Evolutionary conservation across 2,888 invertebrate genomes (phyloP), one percentile per base, ranked within the genome.

Genomic region (Oligia latruncula): DNA sequence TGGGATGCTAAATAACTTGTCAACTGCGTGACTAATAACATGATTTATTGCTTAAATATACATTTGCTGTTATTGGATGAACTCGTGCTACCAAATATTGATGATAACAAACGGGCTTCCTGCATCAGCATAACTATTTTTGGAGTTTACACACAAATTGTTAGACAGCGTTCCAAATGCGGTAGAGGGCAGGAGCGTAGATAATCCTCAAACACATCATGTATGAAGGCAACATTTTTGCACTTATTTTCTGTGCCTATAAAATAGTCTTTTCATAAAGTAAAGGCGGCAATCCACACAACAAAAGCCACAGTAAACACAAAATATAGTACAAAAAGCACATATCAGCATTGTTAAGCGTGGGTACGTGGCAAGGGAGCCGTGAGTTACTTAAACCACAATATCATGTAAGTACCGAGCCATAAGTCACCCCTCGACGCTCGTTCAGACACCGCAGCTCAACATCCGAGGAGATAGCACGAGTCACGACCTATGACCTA

Each of bases 401-500:
- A 86, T 89, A 89, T 70, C 71, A 74, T 52, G 75, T 83, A 84
- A 90, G 90, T 85, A 86, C 80, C 58, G 66, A 72, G 70, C 77
- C 81, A 75, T 85, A 87, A 88, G 77, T 84, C 71, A 78, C 52
- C 90, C 87, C 87, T 68, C 60, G 90, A 86, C 82, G 81, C 74
- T 84, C 81, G 80, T 86, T 83, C 78, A 78, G 82, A 79, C 72
- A 75, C 89, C 77, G 74, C 85, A 84, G 64, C 87, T 87, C 71
- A 80, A 81, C 83, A 80, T 80, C 77, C 76, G 68, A 82, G 74
- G 65, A 85, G 82, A 87, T 82, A 82, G 49, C 84, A 87, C 29
- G 58, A 83, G 78, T 86, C 84, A 87, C 84, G 84, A 87, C 70
- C 77, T 84, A 68, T 58, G 80, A 75, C 87, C 84, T 73, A 75